phyloP scores from a whole-genome alignment of 2,888 invertebrate genomes.

The Drosophila monieri region DNA sequence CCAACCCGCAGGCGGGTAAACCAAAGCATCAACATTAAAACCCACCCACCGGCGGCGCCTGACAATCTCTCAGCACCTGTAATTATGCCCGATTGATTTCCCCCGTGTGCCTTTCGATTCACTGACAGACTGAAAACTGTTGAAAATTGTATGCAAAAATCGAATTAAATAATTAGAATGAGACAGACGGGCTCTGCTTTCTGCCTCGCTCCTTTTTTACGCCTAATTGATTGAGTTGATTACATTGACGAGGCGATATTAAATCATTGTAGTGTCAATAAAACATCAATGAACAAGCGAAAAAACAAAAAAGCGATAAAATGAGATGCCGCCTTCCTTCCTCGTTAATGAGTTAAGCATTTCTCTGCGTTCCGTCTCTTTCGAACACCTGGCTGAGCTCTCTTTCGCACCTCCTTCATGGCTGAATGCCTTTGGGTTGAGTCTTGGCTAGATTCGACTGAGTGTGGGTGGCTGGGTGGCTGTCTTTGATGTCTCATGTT shows the following conservation, averaged over 20 bases:
- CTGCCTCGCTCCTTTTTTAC: conserved; percentile 26
- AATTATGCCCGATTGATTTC: conserved; percentile 71
- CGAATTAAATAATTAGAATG: conserved; percentile 68
- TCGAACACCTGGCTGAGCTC: background rate
- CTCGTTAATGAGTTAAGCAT: conserved; percentile 32
- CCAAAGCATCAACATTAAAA: conserved; percentile 25
- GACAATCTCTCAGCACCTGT: conserved; percentile 47
- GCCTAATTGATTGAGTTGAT: conserved; percentile 73
- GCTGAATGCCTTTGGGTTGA: conserved; percentile 42
- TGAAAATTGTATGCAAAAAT: conserved; percentile 62
- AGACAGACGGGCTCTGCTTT: conserved; percentile 14
- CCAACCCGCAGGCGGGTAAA: conserved; percentile 34
- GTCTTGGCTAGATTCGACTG: conserved; percentile 36
- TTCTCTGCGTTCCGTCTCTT: conserved; percentile 1
- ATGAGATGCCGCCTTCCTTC: conserved; percentile 33
- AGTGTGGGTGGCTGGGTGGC: conserved; percentile 40
- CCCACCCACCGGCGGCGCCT: conserved; percentile 23
- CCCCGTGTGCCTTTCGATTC: conserved; percentile 33
- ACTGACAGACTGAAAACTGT: conserved; percentile 22
- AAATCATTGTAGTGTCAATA: conserved; percentile 38
- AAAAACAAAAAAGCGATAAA: conserved; percentile 20
- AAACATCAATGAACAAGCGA: conserved; percentile 21
- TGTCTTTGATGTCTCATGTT: conserved; percentile 41
- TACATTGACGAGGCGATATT: conserved; percentile 57
- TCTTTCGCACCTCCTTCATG: background rate